Evolutionary conservation across 2,113 vertebrate species (phyloP).

Genomic region (Mionectes macconnelli): DNA sequence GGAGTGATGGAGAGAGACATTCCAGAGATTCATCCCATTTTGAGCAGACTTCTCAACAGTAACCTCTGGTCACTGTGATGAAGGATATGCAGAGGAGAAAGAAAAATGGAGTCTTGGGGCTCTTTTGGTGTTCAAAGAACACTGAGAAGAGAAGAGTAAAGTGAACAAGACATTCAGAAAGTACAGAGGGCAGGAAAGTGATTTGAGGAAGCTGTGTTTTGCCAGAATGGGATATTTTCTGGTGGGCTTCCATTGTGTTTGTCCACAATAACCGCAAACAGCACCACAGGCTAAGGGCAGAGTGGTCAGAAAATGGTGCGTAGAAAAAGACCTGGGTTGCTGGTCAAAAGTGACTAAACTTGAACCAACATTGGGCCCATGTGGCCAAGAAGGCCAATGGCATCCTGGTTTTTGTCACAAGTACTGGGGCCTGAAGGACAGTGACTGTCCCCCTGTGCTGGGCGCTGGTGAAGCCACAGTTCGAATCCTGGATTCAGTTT

Average conservation of each 20-base stretch:
- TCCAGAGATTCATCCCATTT: background rate
- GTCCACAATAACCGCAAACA: background rate
- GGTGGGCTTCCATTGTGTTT: background rate
- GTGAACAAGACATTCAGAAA: background rate
- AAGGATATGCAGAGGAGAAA: background rate
- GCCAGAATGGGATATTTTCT: background rate
- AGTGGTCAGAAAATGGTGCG: background rate
- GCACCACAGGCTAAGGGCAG: accelerated
- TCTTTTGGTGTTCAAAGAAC: background rate
- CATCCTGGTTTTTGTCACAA: accelerated
- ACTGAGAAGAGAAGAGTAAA: background rate
- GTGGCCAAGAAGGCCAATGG: no score
- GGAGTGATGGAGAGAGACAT: background rate
- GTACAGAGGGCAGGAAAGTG: background rate
- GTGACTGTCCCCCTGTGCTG: background rate
- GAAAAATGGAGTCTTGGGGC: background rate
- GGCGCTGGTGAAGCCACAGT: background rate
- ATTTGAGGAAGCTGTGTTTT: background rate
- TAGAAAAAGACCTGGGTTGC: background rate
- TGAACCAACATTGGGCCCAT: background rate
- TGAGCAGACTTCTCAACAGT: background rate
- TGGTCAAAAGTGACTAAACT: background rate
- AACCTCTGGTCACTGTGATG: background rate
- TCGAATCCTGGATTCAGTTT: background rate
- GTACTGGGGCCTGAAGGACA: accelerated